Evolutionary conservation across 2,888 invertebrate species (phyloP).

Genomic region (Protodeltote pygarga): DNA sequence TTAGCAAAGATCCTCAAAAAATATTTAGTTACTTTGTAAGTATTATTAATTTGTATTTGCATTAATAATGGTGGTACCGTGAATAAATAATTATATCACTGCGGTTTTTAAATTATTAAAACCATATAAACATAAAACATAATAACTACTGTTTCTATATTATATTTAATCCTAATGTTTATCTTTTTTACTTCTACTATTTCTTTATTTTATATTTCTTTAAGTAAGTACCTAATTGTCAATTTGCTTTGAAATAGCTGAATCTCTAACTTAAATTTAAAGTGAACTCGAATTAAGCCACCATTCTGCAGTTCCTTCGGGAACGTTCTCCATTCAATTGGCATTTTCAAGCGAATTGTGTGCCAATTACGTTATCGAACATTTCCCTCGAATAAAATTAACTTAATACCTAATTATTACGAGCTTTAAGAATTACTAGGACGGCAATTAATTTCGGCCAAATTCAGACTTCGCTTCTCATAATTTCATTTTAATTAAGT

Average conservation of each 20-base stretch:
- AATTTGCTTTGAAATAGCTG: background rate
- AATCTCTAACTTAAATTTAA: background rate
- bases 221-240: too few species aligned
- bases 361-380: conserved; percentile 37
- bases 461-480: conserved; percentile 9
- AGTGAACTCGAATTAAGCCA: conserved; percentile 41
- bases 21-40: too few species aligned
- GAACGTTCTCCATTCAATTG: conserved; percentile 61
- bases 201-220: background rate
- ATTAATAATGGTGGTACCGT: too few species aligned
- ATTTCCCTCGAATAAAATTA: conserved; percentile 35
- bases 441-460: conserved; percentile 24
- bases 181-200: too few species aligned
- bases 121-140: too few species aligned
- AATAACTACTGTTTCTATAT: too few species aligned
- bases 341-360: conserved; percentile 41
- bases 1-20: too few species aligned
- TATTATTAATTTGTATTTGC: too few species aligned
- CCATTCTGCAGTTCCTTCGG: conserved; percentile 44
- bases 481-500: conserved; percentile 31
- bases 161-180: too few species aligned
- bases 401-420: conserved; percentile 32
- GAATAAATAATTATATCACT: too few species aligned
- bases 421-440: conserved; percentile 20
- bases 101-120: too few species aligned